A percentile compares a stretch with the other conserved stretches of the same genome.
phyloP scores from a whole-genome alignment of 2,888 invertebrate species.

The Drosophila fulvimacula region DNA sequence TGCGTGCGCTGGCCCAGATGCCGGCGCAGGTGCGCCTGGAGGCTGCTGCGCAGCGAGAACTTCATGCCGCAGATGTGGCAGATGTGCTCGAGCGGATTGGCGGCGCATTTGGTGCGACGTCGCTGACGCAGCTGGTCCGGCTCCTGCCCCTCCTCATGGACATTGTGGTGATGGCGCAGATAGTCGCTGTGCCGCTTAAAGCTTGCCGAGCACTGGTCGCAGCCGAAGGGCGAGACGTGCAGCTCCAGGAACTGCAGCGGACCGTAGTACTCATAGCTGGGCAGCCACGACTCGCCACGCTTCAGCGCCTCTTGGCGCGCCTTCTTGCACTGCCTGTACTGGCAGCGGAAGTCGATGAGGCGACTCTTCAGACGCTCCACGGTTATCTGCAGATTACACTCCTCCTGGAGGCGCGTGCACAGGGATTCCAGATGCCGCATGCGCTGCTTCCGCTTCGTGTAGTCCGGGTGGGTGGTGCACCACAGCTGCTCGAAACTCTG shows the following conservation, averaged over 20 bases:
- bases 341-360: constrained; percentile 74
- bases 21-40: constrained; percentile 72
- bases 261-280: constrained; percentile 73
- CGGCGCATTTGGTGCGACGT: constrained; percentile 14
- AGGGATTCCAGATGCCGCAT: constrained; percentile 69
- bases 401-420: constrained; percentile 72
- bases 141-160: constrained; percentile 53
- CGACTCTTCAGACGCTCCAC: constrained; percentile 75
- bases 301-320: constrained; percentile 57
- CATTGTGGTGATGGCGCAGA: constrained; percentile 63
- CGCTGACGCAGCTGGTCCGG: constrained; percentile 8
- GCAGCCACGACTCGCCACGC: constrained; percentile 57
- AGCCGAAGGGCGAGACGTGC: constrained; percentile 79
- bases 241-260: constrained; percentile 70
- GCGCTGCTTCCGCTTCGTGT: constrained; percentile 72
- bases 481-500: constrained; percentile 74
- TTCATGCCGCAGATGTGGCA: constrained; percentile 81
- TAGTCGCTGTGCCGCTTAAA: constrained; percentile 74
- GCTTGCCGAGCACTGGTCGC: constrained; percentile 59
- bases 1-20: constrained; percentile 73
- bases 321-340: constrained; percentile 74
- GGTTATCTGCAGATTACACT: constrained; percentile 69
- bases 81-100: constrained; percentile 66
- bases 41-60: constrained; percentile 77
- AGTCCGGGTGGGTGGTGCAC: constrained; percentile 76